Conservation (phyloP, 2,113 vertebrate species). For the Sterna hirundo region DNA sequence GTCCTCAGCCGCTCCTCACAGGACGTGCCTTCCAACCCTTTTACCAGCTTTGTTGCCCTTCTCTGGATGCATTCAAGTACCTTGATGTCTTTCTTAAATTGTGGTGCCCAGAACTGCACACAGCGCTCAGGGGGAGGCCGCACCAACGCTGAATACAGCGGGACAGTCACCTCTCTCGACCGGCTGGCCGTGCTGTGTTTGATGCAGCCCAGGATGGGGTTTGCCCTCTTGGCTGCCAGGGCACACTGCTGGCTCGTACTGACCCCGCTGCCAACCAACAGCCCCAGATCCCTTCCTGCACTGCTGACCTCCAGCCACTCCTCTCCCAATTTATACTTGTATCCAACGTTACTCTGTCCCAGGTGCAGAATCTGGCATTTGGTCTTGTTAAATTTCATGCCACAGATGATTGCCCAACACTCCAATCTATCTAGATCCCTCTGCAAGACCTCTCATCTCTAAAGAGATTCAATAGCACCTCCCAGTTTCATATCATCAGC, state of each 20-base stretch:
- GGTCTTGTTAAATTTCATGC: not conserved
- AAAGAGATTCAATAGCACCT: not conserved
- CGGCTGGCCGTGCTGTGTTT: too few relatives aligned
- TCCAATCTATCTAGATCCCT: not conserved
- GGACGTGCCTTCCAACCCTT: not conserved
- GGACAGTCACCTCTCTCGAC: not conserved
- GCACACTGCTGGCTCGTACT: not conserved
- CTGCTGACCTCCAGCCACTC: not conserved
- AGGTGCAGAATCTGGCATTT: not conserved
- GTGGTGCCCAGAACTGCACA: not conserved
- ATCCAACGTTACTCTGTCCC: rapidly evolving
- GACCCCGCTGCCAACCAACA: not conserved
- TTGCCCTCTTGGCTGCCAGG: not conserved
- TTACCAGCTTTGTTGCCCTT: not conserved
- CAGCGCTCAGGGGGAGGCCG: rapidly evolving
- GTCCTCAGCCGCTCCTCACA: not conserved
- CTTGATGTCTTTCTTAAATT: rapidly evolving
- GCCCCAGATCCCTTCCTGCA: not conserved
- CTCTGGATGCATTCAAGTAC: rapidly evolving
- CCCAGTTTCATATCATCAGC: not conserved
- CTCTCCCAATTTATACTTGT: too few relatives aligned
- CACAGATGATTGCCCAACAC: not conserved
- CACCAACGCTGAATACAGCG: rapidly evolving
- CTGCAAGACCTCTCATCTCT: not conserved
- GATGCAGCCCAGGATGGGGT: too few relatives aligned